These are phyloP conservation scores for Galeopsomyia nigrocyanea DNA, from an alignment of 2,888 invertebrate species.

Conservation along the genomic window DNA sequence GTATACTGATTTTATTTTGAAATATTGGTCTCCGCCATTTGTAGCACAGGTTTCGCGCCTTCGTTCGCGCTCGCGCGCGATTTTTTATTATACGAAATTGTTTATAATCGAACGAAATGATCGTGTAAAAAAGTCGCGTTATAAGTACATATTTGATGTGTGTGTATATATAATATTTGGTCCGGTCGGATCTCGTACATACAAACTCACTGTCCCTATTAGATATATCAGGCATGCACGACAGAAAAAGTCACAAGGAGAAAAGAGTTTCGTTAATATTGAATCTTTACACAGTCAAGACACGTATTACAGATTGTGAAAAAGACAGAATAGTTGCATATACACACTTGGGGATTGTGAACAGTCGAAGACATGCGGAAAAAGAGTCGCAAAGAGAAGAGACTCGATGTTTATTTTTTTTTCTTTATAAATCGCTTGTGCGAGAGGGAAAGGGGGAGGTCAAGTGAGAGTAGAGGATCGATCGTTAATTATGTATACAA, in stretches of 20 bases:
- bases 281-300: conserved; percentile 28
- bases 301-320: conserved; percentile 25
- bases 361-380: conserved; percentile 32
- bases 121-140: too few species aligned
- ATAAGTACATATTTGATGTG: neutral
- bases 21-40: conserved; percentile 50
- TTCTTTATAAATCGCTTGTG: conserved; percentile 9
- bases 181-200: conserved; percentile 36
- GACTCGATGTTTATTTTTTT: conserved; percentile 26
- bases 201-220: conserved; percentile 18
- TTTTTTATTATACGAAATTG: conserved; percentile 17
- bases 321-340: conserved; percentile 1
- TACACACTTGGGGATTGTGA: neutral
- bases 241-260: conserved; percentile 21
- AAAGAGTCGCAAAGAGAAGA: conserved; percentile 41
- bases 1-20: conserved; percentile 40
- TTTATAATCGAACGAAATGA: conserved; percentile 7
- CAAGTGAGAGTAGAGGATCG: neutral
- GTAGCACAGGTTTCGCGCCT: conserved; percentile 47
- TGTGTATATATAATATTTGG: conserved; percentile 42
- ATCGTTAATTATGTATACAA: conserved; percentile 27
- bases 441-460: neutral
- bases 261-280: conserved; percentile 21
- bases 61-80: conserved; percentile 29
- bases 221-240: conserved; percentile 19